Percentiles rank a stretch among this genome's conserved stretches.
These are phyloP conservation scores for Oscarella lobularis DNA, from an alignment of 37 sponge, comb jelly and placozoan genomes.

Conservation along the genomic window DNA sequence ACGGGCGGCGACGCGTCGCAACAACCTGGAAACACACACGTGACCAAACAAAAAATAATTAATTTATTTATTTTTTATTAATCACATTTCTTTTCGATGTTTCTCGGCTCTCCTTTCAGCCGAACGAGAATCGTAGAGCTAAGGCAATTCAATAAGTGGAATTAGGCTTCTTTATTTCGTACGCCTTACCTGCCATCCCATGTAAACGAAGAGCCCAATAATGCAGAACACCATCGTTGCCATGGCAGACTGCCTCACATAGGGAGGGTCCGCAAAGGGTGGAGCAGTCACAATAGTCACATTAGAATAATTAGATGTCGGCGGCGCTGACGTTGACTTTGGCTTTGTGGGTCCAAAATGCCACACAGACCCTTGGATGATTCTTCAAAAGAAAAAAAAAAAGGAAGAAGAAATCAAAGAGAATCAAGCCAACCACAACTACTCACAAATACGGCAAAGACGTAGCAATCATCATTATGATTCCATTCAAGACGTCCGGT, in stretches of 20 bases:
- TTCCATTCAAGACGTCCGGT: constrained; percentile 65
- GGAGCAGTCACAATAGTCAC: too few species aligned
- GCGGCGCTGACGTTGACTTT: too few species aligned
- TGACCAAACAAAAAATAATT: not conserved
- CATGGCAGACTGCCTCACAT: not conserved
- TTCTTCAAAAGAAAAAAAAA: not conserved
- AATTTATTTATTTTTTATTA: not conserved
- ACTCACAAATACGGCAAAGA: constrained; percentile 76
- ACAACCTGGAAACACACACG: not conserved
- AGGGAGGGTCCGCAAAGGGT: not conserved
- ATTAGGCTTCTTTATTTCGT: not conserved
- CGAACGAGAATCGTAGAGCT: not conserved
- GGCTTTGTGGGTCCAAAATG: not conserved
- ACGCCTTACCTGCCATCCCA: not conserved
- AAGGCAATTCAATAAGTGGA: not conserved
- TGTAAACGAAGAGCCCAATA: not conserved
- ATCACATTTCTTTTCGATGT: not conserved
- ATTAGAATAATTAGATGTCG: too few species aligned
- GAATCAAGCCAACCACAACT: too few species aligned
- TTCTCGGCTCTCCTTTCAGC: constrained; percentile 3
- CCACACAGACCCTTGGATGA: constrained; percentile 88
- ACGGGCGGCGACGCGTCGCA: constrained; percentile 1
- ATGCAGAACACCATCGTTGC: not conserved
- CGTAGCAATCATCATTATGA: constrained; percentile 74
- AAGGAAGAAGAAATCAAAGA: not conserved